Evolutionary conservation across 2,888 invertebrate species (phyloP), one percentile per base, ranked within the genome.

Genomic region (Atethmia centrago): DNA sequence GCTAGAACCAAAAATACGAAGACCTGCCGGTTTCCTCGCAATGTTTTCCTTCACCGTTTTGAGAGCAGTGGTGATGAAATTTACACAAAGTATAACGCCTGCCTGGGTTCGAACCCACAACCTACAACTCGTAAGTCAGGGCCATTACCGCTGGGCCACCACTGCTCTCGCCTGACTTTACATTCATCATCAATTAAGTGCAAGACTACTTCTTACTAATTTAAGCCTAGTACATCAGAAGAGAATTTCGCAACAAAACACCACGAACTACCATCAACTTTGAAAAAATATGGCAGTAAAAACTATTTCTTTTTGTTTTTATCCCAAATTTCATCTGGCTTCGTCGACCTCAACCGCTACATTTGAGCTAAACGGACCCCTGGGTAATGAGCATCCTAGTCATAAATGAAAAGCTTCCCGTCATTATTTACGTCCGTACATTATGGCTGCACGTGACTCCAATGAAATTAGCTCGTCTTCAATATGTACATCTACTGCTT

Each of bases 371-470:
- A 67, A 53, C 47, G 47, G 51, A 49, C 63, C 49, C 65, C 12
- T 5, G 56, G 55, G 64, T 55, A 62, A 36, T 42, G 51, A 31
- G 55, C 49, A 45, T n/a, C 49, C 61, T n/a, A 55, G 64, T 84
- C 68, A 74, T 79, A 74, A 79, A 65, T 45, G 76, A 73, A 74
- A 66, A 82, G 53, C 70, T 51, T 51, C 65, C 63, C n/a, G 77
- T 69, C 74, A 77, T 85, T 77, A 82, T 73, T 78, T 58, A 69
- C 62, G 19, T 53, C 51, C 68, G 47, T 53, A 79, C 76, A 70
- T n/a, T 69, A 80, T 56, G 16, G 58, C 42, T 59, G 71, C 3
- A 75, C 83, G 85, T 85, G 84, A 75, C 80, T 77, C 61, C 71
- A 73, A 79, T 84, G 36, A 66, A 84, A 84, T 55, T n/a, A 56